A percentile compares a stretch with the other conserved stretches of the same genome.
phyloP scores from a whole-genome alignment of 2,888 invertebrate genomes.

The Nasonia oneida region DNA sequence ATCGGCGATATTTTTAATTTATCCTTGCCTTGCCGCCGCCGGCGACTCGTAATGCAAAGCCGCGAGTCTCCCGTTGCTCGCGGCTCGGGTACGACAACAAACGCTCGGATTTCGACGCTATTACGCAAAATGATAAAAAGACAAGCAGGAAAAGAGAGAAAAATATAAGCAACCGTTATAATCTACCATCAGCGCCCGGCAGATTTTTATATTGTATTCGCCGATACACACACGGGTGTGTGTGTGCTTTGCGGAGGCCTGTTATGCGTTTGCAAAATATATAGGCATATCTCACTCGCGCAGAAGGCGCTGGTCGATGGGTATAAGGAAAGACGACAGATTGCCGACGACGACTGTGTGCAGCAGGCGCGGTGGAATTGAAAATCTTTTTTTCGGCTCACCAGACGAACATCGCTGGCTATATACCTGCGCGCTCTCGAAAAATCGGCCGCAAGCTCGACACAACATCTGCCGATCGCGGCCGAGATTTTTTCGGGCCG shows the following conservation, averaged over 20 bases:
- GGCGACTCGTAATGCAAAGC: too few relatives aligned
- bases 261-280: conserved; percentile 52
- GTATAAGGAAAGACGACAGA: conserved; percentile 38
- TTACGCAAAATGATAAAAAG: too few relatives aligned
- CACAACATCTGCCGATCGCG: conserved; percentile 30
- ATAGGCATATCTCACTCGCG: neutral
- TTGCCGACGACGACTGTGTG: conserved; percentile 20
- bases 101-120: neutral
- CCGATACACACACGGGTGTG: neutral
- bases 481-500: conserved; percentile 22
- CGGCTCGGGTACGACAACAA: neutral
- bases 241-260: neutral
- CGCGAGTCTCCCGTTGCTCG: neutral
- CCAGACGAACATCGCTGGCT: neutral
- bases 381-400: conserved; percentile 45
- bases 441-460: conserved; percentile 28
- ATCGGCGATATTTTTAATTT: too few relatives aligned
- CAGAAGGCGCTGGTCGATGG: neutral
- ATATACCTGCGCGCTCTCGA: neutral
- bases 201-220: neutral
- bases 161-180: too few relatives aligned
- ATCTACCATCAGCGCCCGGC: too few relatives aligned
- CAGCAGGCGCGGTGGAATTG: conserved; percentile 28
- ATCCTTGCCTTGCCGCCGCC: too few relatives aligned
- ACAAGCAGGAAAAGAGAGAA: too few relatives aligned